A percentile compares a stretch with the other conserved stretches of the same genome.
These are phyloP conservation scores for Gryllus longicercus DNA, from an alignment of 2,888 invertebrate genomes.

Conservation along the genomic window DNA sequence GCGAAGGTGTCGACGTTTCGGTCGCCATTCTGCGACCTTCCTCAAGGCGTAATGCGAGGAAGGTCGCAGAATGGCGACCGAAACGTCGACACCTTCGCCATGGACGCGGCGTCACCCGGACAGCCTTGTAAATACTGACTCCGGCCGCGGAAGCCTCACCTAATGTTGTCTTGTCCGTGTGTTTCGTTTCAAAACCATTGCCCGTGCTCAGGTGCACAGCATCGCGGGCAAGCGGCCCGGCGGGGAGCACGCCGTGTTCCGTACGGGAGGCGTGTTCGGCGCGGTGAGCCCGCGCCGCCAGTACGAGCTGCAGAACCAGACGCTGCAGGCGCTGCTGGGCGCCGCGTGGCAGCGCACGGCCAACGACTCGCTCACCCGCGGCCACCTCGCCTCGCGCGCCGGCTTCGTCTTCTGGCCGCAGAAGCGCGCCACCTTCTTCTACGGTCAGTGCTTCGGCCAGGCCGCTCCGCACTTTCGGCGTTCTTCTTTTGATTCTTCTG, in stretches of 20 bases:
- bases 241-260: neutral
- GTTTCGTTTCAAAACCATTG: too few relatives aligned
- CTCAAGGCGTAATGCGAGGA: too few relatives aligned
- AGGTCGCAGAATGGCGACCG: too few relatives aligned
- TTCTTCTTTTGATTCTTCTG: too few relatives aligned
- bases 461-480: too few relatives aligned
- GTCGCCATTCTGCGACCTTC: too few relatives aligned
- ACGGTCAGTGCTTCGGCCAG: neutral
- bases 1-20: too few relatives aligned
- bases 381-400: neutral
- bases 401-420: conserved; percentile 17
- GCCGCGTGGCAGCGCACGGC: neutral
- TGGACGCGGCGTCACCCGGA: too few relatives aligned
- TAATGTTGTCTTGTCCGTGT: too few relatives aligned
- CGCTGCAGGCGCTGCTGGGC: neutral
- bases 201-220: neutral
- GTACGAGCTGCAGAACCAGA: neutral
- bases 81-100: too few relatives aligned
- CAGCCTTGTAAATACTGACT: too few relatives aligned
- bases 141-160: too few relatives aligned
- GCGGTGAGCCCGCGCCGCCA: neutral
- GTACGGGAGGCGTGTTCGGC: neutral
- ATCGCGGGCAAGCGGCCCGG: neutral
- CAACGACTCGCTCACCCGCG: neutral
- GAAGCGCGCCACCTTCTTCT: neutral